Conservation (phyloP, 2,888 invertebrate species). For the Antheraea yamamai region DNA sequence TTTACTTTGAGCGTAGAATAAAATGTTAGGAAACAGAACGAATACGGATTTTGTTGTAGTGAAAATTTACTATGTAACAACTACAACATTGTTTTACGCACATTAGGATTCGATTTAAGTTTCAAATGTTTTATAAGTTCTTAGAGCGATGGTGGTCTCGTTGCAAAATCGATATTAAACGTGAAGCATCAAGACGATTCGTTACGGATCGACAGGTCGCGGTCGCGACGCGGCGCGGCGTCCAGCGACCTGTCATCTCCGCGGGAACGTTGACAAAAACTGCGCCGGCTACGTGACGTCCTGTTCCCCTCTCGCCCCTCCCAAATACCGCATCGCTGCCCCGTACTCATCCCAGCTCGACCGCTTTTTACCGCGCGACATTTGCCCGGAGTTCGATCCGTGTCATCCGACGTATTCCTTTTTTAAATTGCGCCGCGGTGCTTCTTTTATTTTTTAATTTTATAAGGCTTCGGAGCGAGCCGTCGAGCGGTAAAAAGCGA, state of each 20-base stretch:
- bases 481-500: conserved; percentile 76
- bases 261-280: conserved; percentile 82
- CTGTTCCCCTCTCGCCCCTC: conserved; percentile 50
- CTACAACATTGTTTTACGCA: neutral
- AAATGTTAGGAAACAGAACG: neutral
- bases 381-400: conserved; percentile 83
- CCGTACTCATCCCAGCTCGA: conserved; percentile 52
- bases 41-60: neutral
- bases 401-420: conserved; percentile 82
- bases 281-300: conserved; percentile 81
- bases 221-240: conserved; percentile 48
- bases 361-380: conserved; percentile 82
- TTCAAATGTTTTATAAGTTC: neutral
- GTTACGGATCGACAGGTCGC: conserved; percentile 59
- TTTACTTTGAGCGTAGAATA: neutral
- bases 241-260: conserved; percentile 81
- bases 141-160: conserved; percentile 26
- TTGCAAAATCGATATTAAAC: conserved; percentile 37
- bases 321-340: conserved; percentile 31
- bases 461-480: conserved; percentile 73
- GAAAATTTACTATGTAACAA: neutral
- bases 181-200: conserved; percentile 69
- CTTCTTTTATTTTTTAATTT: conserved; percentile 79
- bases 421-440: conserved; percentile 77
- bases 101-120: neutral